phyloP scores from a whole-genome alignment of 35 echinoderm and acorn worm genomes.

The Lytechinus variegatus region DNA sequence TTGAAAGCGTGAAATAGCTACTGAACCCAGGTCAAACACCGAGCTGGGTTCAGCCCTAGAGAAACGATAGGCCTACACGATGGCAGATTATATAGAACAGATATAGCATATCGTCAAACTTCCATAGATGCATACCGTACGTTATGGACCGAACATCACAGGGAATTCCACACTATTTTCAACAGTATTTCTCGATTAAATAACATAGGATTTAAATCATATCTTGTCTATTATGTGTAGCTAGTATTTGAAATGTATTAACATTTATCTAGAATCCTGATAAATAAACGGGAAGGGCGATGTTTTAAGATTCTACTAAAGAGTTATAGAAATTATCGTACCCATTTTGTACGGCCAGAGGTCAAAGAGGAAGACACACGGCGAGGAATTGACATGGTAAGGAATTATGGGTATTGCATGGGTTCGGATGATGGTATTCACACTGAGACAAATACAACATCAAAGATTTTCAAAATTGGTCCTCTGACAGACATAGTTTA shows the following conservation, averaged over 20 bases:
- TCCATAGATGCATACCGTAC: background rate
- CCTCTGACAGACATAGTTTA: no score
- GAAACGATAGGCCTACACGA: no score
- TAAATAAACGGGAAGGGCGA: background rate
- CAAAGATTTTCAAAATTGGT: no score
- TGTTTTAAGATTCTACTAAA: background rate
- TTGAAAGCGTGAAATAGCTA: no score
- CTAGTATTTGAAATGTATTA: background rate
- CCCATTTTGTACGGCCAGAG: background rate
- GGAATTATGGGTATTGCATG: no score
- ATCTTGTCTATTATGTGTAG: background rate
- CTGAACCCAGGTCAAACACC: no score
- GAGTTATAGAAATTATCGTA: background rate
- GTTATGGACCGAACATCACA: background rate
- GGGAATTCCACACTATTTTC: background rate
- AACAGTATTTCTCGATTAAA: background rate
- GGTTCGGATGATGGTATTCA: no score
- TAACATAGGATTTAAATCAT: background rate
- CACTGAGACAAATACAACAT: no score
- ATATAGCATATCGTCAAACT: no score
- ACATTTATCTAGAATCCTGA: background rate
- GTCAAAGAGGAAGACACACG: background rate
- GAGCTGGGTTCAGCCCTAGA: no score
- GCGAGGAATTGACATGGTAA: background rate
- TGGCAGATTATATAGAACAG: no score